A percentile compares a stretch with the other conserved stretches of the same genome.
Conservation (phyloP, 1,140 invertebrate genomes). For the Drosophila jambulina region DNA sequence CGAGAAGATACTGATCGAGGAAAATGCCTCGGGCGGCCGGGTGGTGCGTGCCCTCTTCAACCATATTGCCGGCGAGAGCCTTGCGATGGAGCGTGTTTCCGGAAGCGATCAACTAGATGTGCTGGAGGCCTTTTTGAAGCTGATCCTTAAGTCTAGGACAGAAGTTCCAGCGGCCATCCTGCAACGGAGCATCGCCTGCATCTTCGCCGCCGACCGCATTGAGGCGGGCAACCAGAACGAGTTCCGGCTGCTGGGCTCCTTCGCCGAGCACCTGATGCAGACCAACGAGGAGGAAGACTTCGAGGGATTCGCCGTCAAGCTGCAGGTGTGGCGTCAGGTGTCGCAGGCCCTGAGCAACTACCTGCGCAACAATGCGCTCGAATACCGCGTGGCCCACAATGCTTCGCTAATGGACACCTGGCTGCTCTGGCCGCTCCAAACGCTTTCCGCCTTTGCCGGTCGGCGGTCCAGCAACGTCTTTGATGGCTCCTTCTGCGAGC, state of each 20-base stretch:
- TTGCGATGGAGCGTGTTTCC: constrained; percentile 24
- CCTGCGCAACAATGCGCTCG: constrained; percentile 62
- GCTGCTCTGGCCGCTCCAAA: constrained; percentile 75
- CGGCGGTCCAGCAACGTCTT: constrained; percentile 52
- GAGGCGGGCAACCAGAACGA: constrained; percentile 47
- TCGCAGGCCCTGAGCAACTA: constrained; percentile 51
- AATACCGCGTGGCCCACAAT: constrained; percentile 60
- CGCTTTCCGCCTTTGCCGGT: constrained; percentile 61
- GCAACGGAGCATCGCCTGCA: constrained; percentile 51
- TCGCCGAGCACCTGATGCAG: constrained; percentile 64
- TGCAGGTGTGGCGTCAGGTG: constrained; percentile 68
- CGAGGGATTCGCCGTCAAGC: constrained; percentile 66
- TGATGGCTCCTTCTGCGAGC: constrained; percentile 62
- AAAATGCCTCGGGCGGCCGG: constrained; percentile 22
- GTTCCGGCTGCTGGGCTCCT: constrained; percentile 50
- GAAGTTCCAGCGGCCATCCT: constrained; percentile 60
- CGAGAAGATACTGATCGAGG: constrained; percentile 18
- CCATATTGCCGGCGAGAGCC: constrained; percentile 43
- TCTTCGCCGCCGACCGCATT: constrained; percentile 48
- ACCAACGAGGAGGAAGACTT: constrained; percentile 74
- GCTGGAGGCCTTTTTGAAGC: constrained; percentile 59
- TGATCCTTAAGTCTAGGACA: constrained; percentile 50
- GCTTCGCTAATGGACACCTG: constrained; percentile 63
- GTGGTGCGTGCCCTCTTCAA: constrained; percentile 64
- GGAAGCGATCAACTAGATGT: constrained; percentile 49